Conservation (phyloP, 2,797 vertebrate species). For the Chelon labrosus region DNA sequence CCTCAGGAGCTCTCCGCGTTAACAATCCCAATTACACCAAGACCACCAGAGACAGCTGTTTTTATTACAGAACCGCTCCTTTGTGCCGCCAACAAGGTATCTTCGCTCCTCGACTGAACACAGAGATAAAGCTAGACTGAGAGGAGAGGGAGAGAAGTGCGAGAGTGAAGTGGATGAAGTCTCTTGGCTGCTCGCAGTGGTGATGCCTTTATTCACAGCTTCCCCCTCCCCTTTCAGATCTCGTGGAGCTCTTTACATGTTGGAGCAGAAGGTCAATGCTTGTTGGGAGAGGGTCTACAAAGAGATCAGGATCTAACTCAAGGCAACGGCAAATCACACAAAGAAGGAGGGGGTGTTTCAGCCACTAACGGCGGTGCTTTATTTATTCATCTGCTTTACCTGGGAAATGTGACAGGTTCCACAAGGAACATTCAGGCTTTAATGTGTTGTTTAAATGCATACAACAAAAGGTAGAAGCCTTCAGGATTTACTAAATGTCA, state of each 20-base stretch:
- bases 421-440: constrained; percentile 64
- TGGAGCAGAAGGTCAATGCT: constrained; percentile 79
- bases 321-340: constrained; percentile 69
- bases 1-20: constrained; percentile 87
- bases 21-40: constrained; percentile 90
- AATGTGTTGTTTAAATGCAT: constrained; percentile 79
- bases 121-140: constrained; percentile 58
- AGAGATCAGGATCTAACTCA: constrained; percentile 76
- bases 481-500: constrained; percentile 72
- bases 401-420: constrained; percentile 73
- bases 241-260: constrained; percentile 78
- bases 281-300: constrained; percentile 78
- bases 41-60: constrained; percentile 89
- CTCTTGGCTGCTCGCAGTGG: constrained; percentile 74
- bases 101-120: constrained; percentile 67
- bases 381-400: constrained; percentile 81
- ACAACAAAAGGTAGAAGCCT: constrained; percentile 65
- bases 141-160: constrained; percentile 57
- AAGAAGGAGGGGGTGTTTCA: constrained; percentile 31
- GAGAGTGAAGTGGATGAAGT: constrained; percentile 75
- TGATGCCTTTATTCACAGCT: constrained; percentile 79
- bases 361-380: constrained; percentile 53
- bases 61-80: constrained; percentile 86
- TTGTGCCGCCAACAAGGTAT: constrained; percentile 84
- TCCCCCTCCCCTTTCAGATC: constrained; percentile 68